Evolutionary conservation across 2,888 invertebrate genomes (phyloP), one percentile per base, ranked within the genome.

Genomic region (Xestia c-nigrum): DNA sequence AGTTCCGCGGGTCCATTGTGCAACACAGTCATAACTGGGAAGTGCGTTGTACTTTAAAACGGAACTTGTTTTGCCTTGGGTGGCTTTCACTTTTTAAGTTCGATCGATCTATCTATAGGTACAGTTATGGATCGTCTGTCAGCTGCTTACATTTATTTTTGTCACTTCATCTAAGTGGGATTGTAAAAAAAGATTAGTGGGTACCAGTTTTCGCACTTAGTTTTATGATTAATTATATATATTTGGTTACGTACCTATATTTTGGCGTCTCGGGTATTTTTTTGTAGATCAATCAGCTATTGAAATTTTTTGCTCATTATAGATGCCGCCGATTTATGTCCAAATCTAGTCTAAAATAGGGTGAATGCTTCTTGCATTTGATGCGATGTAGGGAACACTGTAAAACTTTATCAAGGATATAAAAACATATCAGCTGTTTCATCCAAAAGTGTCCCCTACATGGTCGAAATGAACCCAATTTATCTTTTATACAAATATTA

Each of bases 1-100:
- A 85, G 74, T 70, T 74, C 69, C 50, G 64, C 52, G n/a, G 46
- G 69, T 65, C 57, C 66, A 83, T 86, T 86, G 73, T 83, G 85
- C 74, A 83, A 84, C 47, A 67, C 55, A 64, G 73, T 52, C 64
- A 66, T 76, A 75, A 52, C 77, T 77, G 63, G 24, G 71, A 55
- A 69, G 69, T 43, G 52, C 68, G 72, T 50, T 52, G 76, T 67
- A 75, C 75, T 70, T 66, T 50, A 87, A 87, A 92, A 92, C 91
- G 92, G 86, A 90, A 92, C 92, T 80, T 90, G 92, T 87, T 89
- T 85, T 71, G 74, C 76, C 73, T 72, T 80, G 80, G 72, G 76
- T 76, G 73, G 78, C 92, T 92, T 92, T 92, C 92, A 91, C 92
- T 92, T 92, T 91, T 90, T 78, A 86, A 87, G 84, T 85, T 65